Percentiles rank a stretch among this genome's conserved stretches.
phyloP scores from a whole-genome alignment of 2,797 vertebrate genomes.

The Micropoecilia bifurca region DNA sequence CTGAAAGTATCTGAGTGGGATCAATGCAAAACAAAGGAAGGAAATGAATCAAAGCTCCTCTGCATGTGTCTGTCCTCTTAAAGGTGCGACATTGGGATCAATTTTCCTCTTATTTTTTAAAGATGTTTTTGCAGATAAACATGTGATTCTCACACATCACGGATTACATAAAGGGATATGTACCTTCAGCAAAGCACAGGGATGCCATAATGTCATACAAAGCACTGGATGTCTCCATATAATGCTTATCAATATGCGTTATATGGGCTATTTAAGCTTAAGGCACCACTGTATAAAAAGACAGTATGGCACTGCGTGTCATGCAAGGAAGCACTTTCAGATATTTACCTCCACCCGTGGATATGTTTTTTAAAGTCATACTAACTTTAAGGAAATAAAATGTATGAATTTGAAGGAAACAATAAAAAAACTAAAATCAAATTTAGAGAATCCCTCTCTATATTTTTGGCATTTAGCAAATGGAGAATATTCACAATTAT shows the following conservation, averaged over 20 bases:
- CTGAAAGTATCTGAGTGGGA: conserved; percentile 34
- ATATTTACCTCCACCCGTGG: neutral
- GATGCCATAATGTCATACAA: neutral
- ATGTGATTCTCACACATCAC: conserved; percentile 35
- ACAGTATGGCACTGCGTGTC: too few relatives aligned
- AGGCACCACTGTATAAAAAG: too few relatives aligned
- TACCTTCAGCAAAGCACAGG: neutral
- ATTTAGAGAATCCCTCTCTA: neutral
- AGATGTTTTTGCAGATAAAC: neutral
- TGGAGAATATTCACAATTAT: neutral
- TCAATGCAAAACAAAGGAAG: conserved; percentile 22
- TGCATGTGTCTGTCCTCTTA: conserved; percentile 16
- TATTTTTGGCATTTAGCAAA: neutral
- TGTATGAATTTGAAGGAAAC: too few relatives aligned
- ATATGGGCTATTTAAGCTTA: neutral
- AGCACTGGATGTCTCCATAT: neutral
- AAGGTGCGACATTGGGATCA: neutral
- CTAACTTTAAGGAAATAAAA: too few relatives aligned
- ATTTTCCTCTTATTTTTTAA: neutral
- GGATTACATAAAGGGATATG: neutral
- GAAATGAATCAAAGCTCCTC: conserved; percentile 49
- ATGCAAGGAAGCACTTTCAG: neutral
- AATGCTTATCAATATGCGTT: neutral
- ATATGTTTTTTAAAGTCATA: neutral
- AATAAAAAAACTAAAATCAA: neutral